Evolutionary conservation across 2,113 vertebrate genomes (phyloP), one percentile per base, ranked within the genome.

Genomic region (Saccopteryx bilineata): DNA sequence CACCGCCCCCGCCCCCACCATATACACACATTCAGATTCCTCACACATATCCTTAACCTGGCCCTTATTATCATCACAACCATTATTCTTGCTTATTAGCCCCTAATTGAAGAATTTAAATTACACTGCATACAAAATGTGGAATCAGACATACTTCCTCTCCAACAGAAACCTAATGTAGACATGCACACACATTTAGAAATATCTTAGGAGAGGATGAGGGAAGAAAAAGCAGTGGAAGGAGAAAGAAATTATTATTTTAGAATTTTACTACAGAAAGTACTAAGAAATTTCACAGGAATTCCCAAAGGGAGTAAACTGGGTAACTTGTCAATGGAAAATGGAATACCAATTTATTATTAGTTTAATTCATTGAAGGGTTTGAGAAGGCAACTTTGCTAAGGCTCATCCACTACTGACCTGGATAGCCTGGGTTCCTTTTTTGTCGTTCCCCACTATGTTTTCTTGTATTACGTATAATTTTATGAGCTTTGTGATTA

Each of bases 81-180:
- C 85, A 6, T 91, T 75, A 54, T 72, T 93, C 71, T 69, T 81
- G 68, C 18, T 85, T 75, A 85, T 33, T 12, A 86, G 39, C 39
- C 39, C 39, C 23, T 79, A 85, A 90, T 11, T 90, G 81, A 90
- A 92, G 71, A 92, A 66, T 68, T 71, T 92, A 83, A 78, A 91
- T 82, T 85, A 66, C 23, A 85, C 2, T 68, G 69, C 66, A 69
- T 39, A 56, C 46, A 61, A 86, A 90, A 81, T 95, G 23, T 88
- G n/a, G 79, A 79, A 50, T 79, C 58, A 88, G 39, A 87, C 39
- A 71, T 48, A 9, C 21, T 86, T 85, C 56, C 18, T 89, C 56
- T 87, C 17, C 17, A 80, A 61, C 21, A 31, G 31, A 21, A 76
- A 89, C 54, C 48, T 81, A n/a, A 84, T 48, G 14, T 68, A 90